Percentiles rank a stretch among this genome's conserved stretches.
Conservation (phyloP, 1,140 invertebrate genomes). For the Drosophila jambulina region DNA sequence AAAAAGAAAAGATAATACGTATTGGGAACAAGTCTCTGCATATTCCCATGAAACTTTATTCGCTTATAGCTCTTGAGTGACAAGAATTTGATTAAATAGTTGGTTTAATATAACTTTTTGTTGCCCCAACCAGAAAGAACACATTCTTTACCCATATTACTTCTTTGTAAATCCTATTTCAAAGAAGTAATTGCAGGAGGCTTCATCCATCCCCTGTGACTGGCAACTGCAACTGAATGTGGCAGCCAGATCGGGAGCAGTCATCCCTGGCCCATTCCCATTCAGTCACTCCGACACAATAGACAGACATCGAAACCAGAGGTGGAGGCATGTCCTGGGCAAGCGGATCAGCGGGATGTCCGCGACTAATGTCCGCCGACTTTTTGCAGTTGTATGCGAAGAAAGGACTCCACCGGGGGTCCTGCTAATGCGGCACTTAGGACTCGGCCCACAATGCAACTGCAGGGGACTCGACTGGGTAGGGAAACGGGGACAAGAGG, state of each 20-base stretch:
- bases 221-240: constrained; percentile 33
- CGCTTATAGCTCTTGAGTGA: not conserved
- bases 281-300: constrained; percentile 21
- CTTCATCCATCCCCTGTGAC: not conserved
- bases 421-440: constrained; percentile 53
- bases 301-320: constrained; percentile 41
- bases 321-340: constrained; percentile 31
- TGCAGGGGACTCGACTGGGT: constrained; percentile 21
- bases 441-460: constrained; percentile 30
- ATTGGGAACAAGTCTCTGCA: not conserved
- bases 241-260: constrained; percentile 13
- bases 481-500: constrained; percentile 8
- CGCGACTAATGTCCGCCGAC: constrained; percentile 39
- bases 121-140: not conserved
- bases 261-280: not conserved
- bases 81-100: constrained; percentile 1
- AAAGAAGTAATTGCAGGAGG: not conserved
- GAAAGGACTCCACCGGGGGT: constrained; percentile 39
- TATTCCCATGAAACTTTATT: not conserved
- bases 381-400: constrained; percentile 42
- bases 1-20: not conserved
- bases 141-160: not conserved
- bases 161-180: not conserved
- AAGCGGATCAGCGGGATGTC: constrained; percentile 67
- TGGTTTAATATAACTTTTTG: constrained; percentile 2